phyloP scores from a whole-genome alignment of 1,140 invertebrate genomes.

The Aphelenchoides avenae region DNA sequence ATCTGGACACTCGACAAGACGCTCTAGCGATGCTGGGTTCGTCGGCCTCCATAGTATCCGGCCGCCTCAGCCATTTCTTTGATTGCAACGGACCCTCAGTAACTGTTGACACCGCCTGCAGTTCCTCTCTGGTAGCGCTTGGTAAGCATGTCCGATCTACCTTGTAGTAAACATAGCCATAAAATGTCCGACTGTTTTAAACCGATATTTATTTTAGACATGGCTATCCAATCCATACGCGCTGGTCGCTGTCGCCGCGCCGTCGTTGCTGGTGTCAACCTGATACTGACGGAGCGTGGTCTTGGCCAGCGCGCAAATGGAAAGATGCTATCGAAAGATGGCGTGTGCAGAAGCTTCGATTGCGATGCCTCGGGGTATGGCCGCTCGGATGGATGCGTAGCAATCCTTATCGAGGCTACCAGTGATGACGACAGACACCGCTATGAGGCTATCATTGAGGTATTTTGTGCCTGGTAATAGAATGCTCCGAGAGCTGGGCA shows the following conservation, averaged over 20 bases:
- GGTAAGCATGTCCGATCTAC: too few relatives aligned
- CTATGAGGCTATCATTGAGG: neutral
- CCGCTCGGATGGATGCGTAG: slow-evolving; percentile 52
- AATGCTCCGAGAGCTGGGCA: neutral
- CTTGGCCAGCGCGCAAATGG: slow-evolving; percentile 83
- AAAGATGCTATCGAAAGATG: slow-evolving; percentile 80
- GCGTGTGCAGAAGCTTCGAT: slow-evolving; percentile 87
- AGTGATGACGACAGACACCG: neutral
- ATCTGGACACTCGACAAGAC: slow-evolving; percentile 20
- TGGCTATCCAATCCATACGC: slow-evolving; percentile 76
- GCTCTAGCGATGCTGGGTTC: slow-evolving; percentile 25
- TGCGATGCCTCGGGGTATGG: slow-evolving; percentile 64
- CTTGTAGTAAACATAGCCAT: too few relatives aligned
- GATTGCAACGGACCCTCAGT: slow-evolving; percentile 72
- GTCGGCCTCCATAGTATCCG: slow-evolving; percentile 15
- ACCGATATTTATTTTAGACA: slow-evolving; percentile 51
- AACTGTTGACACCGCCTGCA: slow-evolving; percentile 87
- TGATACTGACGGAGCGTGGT: slow-evolving; percentile 76
- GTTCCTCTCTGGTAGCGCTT: slow-evolving; percentile 79
- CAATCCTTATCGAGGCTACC: slow-evolving; percentile 28
- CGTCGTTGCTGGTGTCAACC: slow-evolving; percentile 79
- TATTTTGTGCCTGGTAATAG: neutral
- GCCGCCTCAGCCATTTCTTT: slow-evolving; percentile 47
- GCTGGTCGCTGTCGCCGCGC: slow-evolving; percentile 80
- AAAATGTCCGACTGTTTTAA: slow-evolving; percentile 1